Conservation (phyloP, 2,888 invertebrate genomes). For the Drosophila eohydei region DNA sequence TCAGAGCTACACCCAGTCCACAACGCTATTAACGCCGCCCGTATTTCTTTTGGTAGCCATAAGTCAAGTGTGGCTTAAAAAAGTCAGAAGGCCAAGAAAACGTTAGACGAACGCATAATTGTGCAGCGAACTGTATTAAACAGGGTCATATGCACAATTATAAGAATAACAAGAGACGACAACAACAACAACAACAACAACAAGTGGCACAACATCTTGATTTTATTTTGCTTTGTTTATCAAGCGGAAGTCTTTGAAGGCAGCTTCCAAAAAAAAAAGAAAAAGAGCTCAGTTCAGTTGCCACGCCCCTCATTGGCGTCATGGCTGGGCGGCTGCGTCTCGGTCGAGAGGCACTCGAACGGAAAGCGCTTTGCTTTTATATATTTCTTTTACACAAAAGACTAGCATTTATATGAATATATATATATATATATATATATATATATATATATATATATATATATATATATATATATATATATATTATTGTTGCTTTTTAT, state of each 20-base stretch:
- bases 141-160: constrained; percentile 80
- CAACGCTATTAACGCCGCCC: not conserved
- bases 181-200: constrained; percentile 23
- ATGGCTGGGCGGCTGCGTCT: constrained; percentile 66
- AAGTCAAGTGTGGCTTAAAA: constrained; percentile 44
- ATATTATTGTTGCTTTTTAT: constrained; percentile 23
- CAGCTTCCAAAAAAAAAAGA: constrained; percentile 17
- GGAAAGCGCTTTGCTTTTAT: constrained; percentile 58
- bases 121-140: constrained; percentile 77
- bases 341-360: constrained; percentile 57
- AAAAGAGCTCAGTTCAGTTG: not conserved
- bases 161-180: constrained; percentile 60
- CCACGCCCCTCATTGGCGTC: constrained; percentile 38
- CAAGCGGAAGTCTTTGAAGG: constrained; percentile 57
- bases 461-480: too few relatives aligned
- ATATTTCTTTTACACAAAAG: constrained; percentile 5
- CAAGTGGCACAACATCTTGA: constrained; percentile 33
- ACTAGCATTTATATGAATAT: too few relatives aligned
- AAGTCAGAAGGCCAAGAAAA: constrained; percentile 46
- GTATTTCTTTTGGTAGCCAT: constrained; percentile 10
- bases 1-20: not conserved
- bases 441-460: too few relatives aligned
- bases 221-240: constrained; percentile 40
- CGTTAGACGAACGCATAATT: constrained; percentile 57
- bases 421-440: too few relatives aligned